A percentile compares a stretch with the other conserved stretches of the same genome.
Conservation (phyloP, 2,797 vertebrate species). For the Hoplostethus atlanticus region DNA sequence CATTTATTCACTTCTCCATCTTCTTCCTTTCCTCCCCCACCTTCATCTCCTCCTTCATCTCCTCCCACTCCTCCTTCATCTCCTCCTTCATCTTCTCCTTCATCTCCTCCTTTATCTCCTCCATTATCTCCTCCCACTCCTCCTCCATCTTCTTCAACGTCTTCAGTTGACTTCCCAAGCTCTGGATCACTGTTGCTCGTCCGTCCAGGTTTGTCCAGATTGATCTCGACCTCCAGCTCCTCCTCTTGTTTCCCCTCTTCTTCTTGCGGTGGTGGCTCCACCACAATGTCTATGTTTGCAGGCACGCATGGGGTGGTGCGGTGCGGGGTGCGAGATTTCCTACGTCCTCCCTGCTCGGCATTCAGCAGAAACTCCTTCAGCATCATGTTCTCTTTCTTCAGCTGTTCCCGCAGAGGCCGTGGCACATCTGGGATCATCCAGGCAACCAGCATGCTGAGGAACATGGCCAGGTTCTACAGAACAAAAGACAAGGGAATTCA, state of each 20-base stretch:
- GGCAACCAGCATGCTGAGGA: slow-evolving; percentile 95
- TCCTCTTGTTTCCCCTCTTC: slow-evolving; percentile 20
- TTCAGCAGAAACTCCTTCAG: slow-evolving; percentile 94
- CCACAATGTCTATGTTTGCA: slow-evolving; percentile 66
- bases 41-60: background rate
- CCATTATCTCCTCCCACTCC: background rate
- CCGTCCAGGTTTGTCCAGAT: slow-evolving; percentile 23
- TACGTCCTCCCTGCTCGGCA: slow-evolving; percentile 86
- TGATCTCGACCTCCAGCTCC: slow-evolving; percentile 45
- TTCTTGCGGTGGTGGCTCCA: slow-evolving; percentile 65
- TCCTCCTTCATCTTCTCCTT: background rate
- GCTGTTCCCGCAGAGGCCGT: slow-evolving; percentile 93
- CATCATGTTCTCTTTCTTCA: slow-evolving; percentile 93
- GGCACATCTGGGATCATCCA: slow-evolving; percentile 98
- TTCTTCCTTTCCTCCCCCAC: background rate
- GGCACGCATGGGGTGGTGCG: slow-evolving; percentile 50
- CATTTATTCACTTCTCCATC: slow-evolving; percentile 15
- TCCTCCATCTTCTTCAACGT: slow-evolving; percentile 36
- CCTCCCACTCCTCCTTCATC: slow-evolving; percentile 2
- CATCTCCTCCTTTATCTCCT: background rate
- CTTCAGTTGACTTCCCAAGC: slow-evolving; percentile 36
- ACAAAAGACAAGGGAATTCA: slow-evolving; percentile 8
- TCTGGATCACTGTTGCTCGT: slow-evolving; percentile 59
- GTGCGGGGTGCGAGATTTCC: slow-evolving; percentile 77
- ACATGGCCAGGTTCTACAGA: slow-evolving; percentile 96